A percentile compares a stretch with the other conserved stretches of the same genome.
Evolutionary conservation across 2,113 vertebrate genomes (phyloP).

Genomic region (Lophura nycthemera): DNA sequence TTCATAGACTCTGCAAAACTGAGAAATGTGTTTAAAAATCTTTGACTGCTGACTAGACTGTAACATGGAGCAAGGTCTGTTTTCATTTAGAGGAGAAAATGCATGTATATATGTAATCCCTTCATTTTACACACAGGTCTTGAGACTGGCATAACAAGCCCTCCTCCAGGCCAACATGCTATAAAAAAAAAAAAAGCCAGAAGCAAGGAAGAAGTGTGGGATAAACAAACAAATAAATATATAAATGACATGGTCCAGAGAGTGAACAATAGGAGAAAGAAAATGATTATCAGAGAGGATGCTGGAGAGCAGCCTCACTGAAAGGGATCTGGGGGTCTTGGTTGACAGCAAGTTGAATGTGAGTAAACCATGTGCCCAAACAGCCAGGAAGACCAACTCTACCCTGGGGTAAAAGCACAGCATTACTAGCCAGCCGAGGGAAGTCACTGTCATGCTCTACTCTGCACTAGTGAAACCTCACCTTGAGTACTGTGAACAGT

Average conservation of each 20-base stretch:
- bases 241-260: background rate
- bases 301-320: no score
- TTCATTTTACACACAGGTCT: background rate
- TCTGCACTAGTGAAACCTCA: no score
- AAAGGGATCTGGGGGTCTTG: no score
- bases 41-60: background rate
- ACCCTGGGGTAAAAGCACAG: no score
- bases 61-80: background rate
- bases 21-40: background rate
- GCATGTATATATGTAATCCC: background rate
- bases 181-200: no score
- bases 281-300: background rate
- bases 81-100: background rate
- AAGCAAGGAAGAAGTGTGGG: background rate
- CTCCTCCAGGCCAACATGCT: background rate
- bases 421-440: no score
- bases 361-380: no score
- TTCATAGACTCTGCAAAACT: background rate
- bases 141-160: background rate
- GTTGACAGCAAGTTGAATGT: no score
- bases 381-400: no score
- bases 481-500: no score
- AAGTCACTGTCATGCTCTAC: no score
- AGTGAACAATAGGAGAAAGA: background rate
- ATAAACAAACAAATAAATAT: rapidly evolving